Conservation (phyloP, 2,888 invertebrate species). For the Hydrotaea cyrtoneurina region DNA sequence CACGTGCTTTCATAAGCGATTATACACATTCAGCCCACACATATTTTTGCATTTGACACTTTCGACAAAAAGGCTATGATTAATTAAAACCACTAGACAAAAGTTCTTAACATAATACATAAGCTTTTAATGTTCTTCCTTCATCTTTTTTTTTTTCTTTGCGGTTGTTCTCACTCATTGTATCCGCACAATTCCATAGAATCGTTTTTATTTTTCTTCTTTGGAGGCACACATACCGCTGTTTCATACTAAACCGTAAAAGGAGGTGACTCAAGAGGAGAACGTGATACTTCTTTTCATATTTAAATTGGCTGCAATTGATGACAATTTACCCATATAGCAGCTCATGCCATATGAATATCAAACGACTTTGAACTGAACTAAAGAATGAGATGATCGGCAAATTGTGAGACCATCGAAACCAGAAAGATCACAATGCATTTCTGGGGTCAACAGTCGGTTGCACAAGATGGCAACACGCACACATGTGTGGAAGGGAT, state of each 20-base stretch:
- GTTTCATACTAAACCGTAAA: neutral
- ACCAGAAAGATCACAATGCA: conserved; percentile 10
- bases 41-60: neutral
- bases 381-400: conserved; percentile 23
- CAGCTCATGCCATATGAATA: conserved; percentile 6
- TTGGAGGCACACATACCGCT: neutral
- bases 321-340: conserved; percentile 66
- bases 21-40: neutral
- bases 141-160: neutral
- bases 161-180: neutral
- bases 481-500: too few relatives aligned
- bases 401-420: neutral
- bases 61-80: neutral
- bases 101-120: neutral
- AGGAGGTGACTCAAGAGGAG: neutral
- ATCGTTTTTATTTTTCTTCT: too few relatives aligned
- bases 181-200: neutral
- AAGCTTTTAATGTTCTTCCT: conserved; percentile 22
- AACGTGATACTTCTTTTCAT: conserved; percentile 71
- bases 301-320: conserved; percentile 77
- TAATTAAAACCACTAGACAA: neutral
- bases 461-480: neutral
- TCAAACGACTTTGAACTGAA: conserved; percentile 20
- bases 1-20: neutral
- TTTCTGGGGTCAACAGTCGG: neutral